Evolutionary conservation across 30 jellyfish, hydroid and myxozoan genomes (phyloP), one percentile per base, ranked within the genome.

Genomic region (Mastigias papua): DNA sequence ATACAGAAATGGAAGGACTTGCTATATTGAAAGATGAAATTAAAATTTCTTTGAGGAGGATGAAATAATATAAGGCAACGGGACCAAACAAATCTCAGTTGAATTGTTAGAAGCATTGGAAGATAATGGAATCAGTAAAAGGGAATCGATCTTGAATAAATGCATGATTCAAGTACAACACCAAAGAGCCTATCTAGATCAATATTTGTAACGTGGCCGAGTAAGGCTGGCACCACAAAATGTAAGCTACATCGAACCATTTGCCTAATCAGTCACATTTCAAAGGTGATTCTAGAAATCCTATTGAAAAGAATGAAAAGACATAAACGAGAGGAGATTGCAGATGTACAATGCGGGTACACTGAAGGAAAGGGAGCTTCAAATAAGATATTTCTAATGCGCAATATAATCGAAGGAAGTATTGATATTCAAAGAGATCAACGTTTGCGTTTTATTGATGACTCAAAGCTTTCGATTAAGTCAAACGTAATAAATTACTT

Each of bases 1-100:
- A 80, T 31, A 62, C 67, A 67, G 92, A 82, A 67, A 69, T 82
- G 65, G 77, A 82, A 66, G 86, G 66, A 48, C 86, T 64, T 42
- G 35, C 76, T 29, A 31, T 49, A 13, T 4, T 34, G 62, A 5
- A 77, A 48, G 70, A 73, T 6, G 20, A 73, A 73, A 48, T 42
- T 48, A 29, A 48, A 73, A 6, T 42, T 30, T 65, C 85, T 22
- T 17, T 73, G 42, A 42, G 42, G 71, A 35, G 42, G 22, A 73
- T 73, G 85, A 73, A 35, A 54, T 25, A 57, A 50, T 76, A 49
- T 37, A 26, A 78, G 57, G 67, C 79, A 32, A 33, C 62, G n/a
- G 62, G 81, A 32, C 81, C 81, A 1, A 42, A 63, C 42, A 27
- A 19, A 49, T 25, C 2, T 78, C 79, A 34, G 79, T 78, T 10